Evolutionary conservation across 1,140 invertebrate species (phyloP).

Genomic region (Berghia stephanieae): DNA sequence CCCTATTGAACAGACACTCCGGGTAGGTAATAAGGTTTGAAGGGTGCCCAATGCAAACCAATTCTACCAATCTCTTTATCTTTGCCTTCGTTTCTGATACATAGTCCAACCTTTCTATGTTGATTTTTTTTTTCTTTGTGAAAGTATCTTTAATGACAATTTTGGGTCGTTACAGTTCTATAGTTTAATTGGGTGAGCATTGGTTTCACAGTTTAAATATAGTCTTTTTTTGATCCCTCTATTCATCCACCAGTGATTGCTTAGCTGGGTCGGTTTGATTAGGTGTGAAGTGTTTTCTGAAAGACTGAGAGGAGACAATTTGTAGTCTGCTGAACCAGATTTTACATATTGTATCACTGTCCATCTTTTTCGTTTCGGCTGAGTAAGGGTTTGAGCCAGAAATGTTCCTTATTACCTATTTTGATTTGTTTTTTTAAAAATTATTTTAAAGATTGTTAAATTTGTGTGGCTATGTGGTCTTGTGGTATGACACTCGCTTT

Average conservation of each 20-base stretch:
- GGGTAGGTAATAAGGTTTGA: conserved; percentile 57
- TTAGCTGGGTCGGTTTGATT: no score
- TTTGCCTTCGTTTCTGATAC: background rate
- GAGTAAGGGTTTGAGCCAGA: no score
- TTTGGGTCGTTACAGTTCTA: no score
- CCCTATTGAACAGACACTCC: conserved; percentile 68
- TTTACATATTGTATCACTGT: no score
- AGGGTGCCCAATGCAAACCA: no score
- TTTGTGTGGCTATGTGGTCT: background rate
- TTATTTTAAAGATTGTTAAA: background rate
- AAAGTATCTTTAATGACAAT: no score
- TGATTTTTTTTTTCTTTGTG: no score
- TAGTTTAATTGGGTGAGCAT: background rate
- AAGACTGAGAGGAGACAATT: no score
- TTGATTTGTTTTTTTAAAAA: background rate
- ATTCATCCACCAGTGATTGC: no score
- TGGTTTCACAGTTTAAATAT: background rate
- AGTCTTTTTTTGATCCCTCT: background rate
- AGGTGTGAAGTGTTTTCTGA: no score
- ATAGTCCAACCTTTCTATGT: no score
- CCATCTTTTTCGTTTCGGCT: no score
- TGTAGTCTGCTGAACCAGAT: background rate
- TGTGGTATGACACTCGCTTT: background rate
- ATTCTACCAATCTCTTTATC: background rate
- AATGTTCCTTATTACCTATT: background rate